Evolutionary conservation across 2,797 vertebrate genomes (phyloP), one percentile per base, ranked within the genome.

Genomic region (Onychomys torridus): DNA sequence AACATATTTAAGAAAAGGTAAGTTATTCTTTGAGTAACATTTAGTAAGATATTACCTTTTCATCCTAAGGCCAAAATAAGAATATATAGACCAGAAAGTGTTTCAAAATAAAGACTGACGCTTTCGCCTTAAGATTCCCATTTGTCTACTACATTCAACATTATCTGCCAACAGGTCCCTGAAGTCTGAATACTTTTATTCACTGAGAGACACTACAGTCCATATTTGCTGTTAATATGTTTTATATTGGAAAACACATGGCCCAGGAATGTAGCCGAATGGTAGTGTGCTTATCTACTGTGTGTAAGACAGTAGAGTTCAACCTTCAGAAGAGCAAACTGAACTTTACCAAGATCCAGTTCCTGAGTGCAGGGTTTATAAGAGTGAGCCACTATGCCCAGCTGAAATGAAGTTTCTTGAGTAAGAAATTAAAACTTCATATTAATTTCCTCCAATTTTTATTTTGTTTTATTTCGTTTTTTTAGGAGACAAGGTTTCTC

Each of bases 21-120:
- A 5, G 11, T 67, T 49, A 69, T 77, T 83, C 25, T 90, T 86
- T 75, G 63, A 52, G 49, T 61, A 34, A 10, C 16, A 91, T 57
- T 40, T 27, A 77, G 43, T 67, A 91, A 86, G 10, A 89, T 40
- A 77, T 87, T 94, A 95, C 86, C 49, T 59, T 87, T 46, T 89
- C 34, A 90, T 86, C 71, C 19, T 82, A 93, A 76, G 63, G 55
- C 32, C 46, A 95, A 94, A 59, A 25, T 91, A 97, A 77, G 78
- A 96, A 78, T 67, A 87, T 75, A 81, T 93, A 96, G 16, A 65
- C 49, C 32, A 91, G 73, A 93, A 87, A 87, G 71, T 29, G 34
- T 94, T 87, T 93, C 57, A 88, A 92, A 93, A 94, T 29, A 91
- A 92, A 82, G 43, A 92, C 12, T 86, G 81, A 84, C 49, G 37